phyloP scores from a whole-genome alignment of 2,113 vertebrate genomes.

The Micronycteris hirsuta region DNA sequence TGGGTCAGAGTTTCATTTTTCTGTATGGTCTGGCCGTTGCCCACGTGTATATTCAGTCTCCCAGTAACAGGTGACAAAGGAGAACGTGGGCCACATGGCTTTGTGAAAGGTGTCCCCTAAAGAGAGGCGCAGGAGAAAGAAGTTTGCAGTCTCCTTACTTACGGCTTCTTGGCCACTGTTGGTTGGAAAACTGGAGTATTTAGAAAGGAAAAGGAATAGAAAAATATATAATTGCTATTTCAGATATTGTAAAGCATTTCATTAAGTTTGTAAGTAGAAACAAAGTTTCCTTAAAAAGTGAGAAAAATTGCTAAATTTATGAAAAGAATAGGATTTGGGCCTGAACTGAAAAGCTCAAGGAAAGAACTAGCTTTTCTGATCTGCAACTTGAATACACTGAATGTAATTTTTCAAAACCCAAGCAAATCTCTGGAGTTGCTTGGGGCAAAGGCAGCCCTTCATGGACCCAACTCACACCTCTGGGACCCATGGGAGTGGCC shows the following conservation, averaged over 20 bases:
- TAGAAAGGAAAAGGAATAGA: background rate
- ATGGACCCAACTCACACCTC: background rate
- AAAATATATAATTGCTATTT: background rate
- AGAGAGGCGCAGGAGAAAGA: background rate
- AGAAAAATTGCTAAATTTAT: background rate
- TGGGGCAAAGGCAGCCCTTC: background rate
- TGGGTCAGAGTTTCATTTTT: background rate
- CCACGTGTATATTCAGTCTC: background rate
- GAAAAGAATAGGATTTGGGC: background rate
- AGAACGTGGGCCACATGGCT: background rate
- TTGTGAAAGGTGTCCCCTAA: background rate
- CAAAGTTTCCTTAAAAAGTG: background rate
- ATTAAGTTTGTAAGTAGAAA: background rate
- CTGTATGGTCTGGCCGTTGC: background rate
- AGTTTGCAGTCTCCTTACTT: background rate
- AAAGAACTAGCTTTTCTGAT: constrained; percentile 1
- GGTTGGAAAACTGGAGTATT: background rate
- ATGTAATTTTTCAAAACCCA: background rate
- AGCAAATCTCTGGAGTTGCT: background rate
- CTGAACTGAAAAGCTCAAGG: background rate
- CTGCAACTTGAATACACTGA: background rate
- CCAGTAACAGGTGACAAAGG: background rate
- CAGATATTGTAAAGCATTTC: background rate
- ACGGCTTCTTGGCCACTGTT: background rate
- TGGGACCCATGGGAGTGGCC: background rate